Evolutionary conservation across 2,113 vertebrate genomes (phyloP).

Genomic region (Daphoenositta chrysoptera): DNA sequence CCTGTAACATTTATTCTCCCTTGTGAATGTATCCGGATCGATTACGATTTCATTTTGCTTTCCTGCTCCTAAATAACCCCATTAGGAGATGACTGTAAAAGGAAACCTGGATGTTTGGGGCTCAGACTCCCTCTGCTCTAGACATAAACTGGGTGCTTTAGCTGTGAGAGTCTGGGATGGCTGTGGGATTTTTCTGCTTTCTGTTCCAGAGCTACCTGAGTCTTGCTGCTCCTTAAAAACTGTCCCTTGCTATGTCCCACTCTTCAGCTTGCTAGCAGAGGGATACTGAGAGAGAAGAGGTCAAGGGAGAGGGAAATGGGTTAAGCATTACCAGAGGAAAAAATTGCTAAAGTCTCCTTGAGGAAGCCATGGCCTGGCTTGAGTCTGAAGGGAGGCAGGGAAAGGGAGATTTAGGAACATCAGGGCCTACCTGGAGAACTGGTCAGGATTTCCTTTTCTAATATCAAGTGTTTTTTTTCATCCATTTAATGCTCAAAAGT

Average conservation of each 20-base stretch:
- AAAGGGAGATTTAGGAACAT: not conserved
- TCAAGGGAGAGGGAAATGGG: not conserved
- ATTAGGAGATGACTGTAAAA: not conserved
- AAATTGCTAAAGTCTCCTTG: fast-evolving
- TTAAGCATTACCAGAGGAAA: not conserved
- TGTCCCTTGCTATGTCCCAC: not conserved
- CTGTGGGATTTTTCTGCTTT: not conserved
- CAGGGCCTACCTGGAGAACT: not conserved
- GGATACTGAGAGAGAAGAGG: not conserved
- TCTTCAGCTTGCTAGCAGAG: not conserved
- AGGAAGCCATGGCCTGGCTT: not conserved
- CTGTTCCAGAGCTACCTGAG: not conserved
- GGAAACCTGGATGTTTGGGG: not conserved
- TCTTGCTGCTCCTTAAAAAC: not conserved
- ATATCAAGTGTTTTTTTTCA: not conserved
- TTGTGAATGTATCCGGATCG: not conserved
- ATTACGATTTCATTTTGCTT: not conserved
- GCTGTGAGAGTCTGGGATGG: not conserved
- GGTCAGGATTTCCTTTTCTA: not conserved
- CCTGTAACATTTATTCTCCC: not conserved
- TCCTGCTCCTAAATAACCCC: not conserved
- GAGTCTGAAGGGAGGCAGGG: not conserved
- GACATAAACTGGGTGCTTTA: not conserved
- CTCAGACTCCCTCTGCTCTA: not conserved
- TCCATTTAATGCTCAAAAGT: not conserved